Conservation (phyloP, 2,888 invertebrate species). For the Lasioglossum villosulum region DNA sequence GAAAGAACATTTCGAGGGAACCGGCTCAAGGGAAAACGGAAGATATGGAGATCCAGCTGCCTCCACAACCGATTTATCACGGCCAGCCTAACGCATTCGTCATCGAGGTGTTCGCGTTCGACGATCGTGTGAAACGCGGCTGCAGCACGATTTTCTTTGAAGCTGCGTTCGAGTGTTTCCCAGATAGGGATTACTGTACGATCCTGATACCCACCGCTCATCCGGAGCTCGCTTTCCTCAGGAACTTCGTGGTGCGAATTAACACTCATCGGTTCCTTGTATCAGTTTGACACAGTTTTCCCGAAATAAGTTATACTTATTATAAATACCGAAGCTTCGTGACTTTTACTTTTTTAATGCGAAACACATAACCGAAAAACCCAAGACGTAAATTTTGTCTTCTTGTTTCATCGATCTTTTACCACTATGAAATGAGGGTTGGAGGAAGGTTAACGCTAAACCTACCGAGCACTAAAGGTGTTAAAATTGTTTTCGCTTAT, state of each 20-base stretch:
- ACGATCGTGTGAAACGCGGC: conserved; percentile 86
- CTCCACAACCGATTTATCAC: conserved; percentile 29
- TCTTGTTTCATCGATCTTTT: no score
- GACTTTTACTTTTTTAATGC: no score
- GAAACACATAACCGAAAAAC: no score
- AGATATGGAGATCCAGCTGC: background rate
- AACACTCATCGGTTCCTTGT: no score
- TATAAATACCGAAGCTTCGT: no score
- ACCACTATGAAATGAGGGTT: no score
- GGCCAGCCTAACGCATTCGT: conserved; percentile 87
- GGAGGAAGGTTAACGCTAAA: no score
- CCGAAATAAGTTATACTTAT: no score
- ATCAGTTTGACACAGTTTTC: no score
- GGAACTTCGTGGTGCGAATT: conserved; percentile 86
- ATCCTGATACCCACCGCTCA: conserved; percentile 86
- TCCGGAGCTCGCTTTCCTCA: conserved; percentile 86
- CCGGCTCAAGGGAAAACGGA: background rate
- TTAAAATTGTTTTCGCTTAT: no score
- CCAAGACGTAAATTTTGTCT: no score
- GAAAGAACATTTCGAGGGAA: background rate
- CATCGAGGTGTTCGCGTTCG: conserved; percentile 87
- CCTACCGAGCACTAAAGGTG: no score
- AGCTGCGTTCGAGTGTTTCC: conserved; percentile 89
- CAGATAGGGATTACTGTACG: conserved; percentile 88
- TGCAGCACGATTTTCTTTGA: conserved; percentile 87